Percentiles rank a stretch among this genome's conserved stretches.
These are phyloP conservation scores for Heterotilapia buettikoferi DNA, from an alignment of 2,113 vertebrate species.

Conservation along the genomic window DNA sequence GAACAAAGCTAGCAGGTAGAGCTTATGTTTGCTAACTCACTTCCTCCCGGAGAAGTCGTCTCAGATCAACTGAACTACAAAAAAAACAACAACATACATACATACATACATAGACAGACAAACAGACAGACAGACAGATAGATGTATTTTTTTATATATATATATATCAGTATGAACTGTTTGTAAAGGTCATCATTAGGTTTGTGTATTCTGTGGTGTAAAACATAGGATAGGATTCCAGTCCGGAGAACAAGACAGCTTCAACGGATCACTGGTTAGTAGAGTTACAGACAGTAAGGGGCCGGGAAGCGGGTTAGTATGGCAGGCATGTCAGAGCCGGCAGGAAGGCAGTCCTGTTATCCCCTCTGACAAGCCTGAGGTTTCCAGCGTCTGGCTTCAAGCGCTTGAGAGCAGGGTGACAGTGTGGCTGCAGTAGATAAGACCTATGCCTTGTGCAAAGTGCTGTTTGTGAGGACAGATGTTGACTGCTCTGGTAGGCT, in stretches of 20 bases:
- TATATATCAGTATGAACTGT: neutral
- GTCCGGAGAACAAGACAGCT: neutral
- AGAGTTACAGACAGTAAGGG: slow-evolving; percentile 9
- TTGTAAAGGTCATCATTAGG: neutral
- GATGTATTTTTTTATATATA: fast-evolving
- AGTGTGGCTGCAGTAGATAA: neutral
- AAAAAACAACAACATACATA: neutral
- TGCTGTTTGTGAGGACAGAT: neutral
- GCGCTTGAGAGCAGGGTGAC: neutral
- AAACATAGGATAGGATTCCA: neutral
- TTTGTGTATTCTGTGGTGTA: neutral
- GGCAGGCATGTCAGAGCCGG: slow-evolving; percentile 20
- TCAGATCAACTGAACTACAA: neutral
- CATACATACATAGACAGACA: neutral
- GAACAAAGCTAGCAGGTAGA: neutral
- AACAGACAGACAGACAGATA: neutral
- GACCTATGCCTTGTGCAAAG: neutral
- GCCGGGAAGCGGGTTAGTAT: slow-evolving; percentile 40
- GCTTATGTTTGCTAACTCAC: neutral
- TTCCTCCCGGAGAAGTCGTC: neutral
- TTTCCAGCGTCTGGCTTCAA: neutral
- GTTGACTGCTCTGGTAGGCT: neutral
- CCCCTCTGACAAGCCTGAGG: slow-evolving; percentile 9
- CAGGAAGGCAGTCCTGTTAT: slow-evolving; percentile 2
- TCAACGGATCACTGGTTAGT: neutral